phyloP scores from a whole-genome alignment of 2,113 vertebrate genomes.

The Entelurus aequoreus region DNA sequence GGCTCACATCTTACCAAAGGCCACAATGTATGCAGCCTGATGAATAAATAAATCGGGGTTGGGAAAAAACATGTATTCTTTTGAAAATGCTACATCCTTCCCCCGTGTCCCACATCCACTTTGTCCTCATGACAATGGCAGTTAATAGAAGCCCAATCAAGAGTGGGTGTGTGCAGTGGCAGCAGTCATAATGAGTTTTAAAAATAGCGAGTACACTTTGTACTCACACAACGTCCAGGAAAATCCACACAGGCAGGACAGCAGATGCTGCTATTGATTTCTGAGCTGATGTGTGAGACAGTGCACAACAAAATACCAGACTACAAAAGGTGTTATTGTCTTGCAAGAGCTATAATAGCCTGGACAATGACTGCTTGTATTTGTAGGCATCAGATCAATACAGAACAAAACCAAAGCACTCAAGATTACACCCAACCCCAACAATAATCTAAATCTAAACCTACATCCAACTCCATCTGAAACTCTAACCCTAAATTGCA shows the following conservation, averaged over 20 bases:
- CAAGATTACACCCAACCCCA: too few species aligned
- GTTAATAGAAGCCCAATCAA: slow-evolving; percentile 67
- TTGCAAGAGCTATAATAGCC: slow-evolving; percentile 36
- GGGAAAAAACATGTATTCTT: slow-evolving; percentile 39
- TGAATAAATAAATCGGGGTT: slow-evolving; percentile 40
- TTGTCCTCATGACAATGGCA: slow-evolving; percentile 65
- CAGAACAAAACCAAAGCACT: slow-evolving; percentile 2
- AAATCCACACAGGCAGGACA: slow-evolving; percentile 31
- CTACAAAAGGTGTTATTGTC: slow-evolving; percentile 61
- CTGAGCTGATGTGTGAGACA: slow-evolving; percentile 55
- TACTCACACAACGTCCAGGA: slow-evolving; percentile 12
- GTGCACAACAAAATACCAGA: slow-evolving; percentile 26
- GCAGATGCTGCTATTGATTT: slow-evolving; percentile 67
- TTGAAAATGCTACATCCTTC: slow-evolving; percentile 35
- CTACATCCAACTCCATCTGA: too few species aligned
- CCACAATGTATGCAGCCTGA: slow-evolving; percentile 42
- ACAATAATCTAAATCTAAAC: too few species aligned
- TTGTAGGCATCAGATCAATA: slow-evolving; percentile 44
- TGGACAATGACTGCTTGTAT: slow-evolving; percentile 26
- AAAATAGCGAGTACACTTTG: slow-evolving; percentile 28
- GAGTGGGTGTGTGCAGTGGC: slow-evolving; percentile 40
- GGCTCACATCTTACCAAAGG: slow-evolving; percentile 43
- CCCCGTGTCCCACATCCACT: slow-evolving; percentile 53
- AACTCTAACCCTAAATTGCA: too few species aligned
- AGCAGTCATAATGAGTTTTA: slow-evolving; percentile 61